These are phyloP conservation scores for Oscheius sp. DNA, from an alignment of 2,888 invertebrate genomes.

Conservation along the genomic window DNA sequence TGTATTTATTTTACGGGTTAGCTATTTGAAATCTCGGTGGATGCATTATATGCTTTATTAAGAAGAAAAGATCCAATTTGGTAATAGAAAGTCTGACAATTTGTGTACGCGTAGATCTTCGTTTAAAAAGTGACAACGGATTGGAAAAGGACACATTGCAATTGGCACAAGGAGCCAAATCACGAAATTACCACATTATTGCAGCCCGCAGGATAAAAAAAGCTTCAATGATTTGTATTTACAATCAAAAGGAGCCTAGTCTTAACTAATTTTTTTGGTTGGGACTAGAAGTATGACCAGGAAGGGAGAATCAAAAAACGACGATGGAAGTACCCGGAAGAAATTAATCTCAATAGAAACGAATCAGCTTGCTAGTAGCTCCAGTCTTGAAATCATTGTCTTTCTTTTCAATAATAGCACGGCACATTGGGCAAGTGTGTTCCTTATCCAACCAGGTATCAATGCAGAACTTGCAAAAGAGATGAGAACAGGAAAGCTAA, in stretches of 20 bases:
- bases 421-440: constrained; percentile 62
- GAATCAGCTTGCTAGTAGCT: constrained; percentile 24
- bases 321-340: neutral
- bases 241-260: constrained; percentile 12
- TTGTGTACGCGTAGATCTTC: constrained; percentile 3
- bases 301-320: neutral
- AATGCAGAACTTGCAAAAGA: constrained; percentile 63
- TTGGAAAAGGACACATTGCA: neutral
- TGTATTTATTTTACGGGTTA: neutral
- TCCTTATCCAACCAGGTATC: constrained; percentile 63
- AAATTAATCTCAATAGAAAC: constrained; percentile 29
- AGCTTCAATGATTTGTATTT: neutral
- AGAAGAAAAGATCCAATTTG: too few relatives aligned
- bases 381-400: constrained; percentile 26
- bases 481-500: constrained; percentile 59
- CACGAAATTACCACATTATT: constrained; percentile 5
- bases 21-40: neutral
- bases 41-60: neutral
- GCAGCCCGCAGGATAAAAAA: constrained; percentile 6
- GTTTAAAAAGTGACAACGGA: neutral
- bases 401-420: constrained; percentile 29
- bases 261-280: neutral
- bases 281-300: constrained; percentile 12
- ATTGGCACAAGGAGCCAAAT: neutral
- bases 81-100: neutral